These are phyloP conservation scores for Lampropteryx suffumata DNA, from an alignment of 2,888 invertebrate species.

Conservation along the genomic window DNA sequence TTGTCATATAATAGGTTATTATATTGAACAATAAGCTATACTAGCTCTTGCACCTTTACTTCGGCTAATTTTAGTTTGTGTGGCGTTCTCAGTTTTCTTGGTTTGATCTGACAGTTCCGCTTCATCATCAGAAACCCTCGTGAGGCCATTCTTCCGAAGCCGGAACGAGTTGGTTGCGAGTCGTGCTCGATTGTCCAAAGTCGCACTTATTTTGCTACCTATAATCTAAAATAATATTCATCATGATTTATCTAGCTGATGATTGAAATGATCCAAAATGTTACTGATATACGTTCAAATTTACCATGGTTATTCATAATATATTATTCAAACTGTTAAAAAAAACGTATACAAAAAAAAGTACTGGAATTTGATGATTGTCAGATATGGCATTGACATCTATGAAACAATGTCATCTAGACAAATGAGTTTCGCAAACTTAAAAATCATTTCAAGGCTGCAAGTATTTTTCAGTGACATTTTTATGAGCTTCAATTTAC, in stretches of 20 bases:
- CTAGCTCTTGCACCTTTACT: conserved; percentile 25
- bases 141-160: conserved; percentile 2
- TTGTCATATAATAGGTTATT: too few relatives aligned
- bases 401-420: not conserved
- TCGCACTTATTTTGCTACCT: conserved; percentile 12
- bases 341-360: conserved; percentile 3
- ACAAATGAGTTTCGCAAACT: conserved; percentile 1
- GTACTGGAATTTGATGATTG: conserved; percentile 10
- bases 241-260: not conserved
- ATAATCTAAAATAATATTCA: not conserved
- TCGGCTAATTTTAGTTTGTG: conserved; percentile 47
- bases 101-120: conserved; percentile 29
- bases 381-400: conserved; percentile 2
- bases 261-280: not conserved
- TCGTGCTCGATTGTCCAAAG: not conserved
- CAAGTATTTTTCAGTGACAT: too few relatives aligned
- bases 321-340: not conserved
- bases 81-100: conserved; percentile 44
- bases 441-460: too few relatives aligned
- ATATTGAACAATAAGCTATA: too few relatives aligned
- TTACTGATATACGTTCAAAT: not conserved
- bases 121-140: conserved; percentile 25
- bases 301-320: conserved; percentile 1
- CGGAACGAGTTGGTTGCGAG: conserved; percentile 11
- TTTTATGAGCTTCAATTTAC: too few relatives aligned